These are phyloP conservation scores for Xyrichtys novacula DNA, from an alignment of 2,797 vertebrate genomes.

Conservation along the genomic window DNA sequence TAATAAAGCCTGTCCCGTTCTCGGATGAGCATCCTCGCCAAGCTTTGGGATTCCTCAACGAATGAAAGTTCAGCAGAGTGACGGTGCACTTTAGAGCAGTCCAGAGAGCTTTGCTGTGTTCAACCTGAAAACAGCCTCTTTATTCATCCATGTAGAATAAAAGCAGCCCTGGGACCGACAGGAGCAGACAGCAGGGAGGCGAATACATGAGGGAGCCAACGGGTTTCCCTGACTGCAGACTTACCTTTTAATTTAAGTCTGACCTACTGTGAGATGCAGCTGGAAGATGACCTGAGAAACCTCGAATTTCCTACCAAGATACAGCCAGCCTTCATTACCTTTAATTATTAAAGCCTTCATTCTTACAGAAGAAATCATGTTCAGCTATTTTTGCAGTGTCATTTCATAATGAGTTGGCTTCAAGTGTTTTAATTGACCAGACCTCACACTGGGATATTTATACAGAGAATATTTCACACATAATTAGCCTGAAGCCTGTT, in stretches of 20 bases:
- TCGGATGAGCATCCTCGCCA: slow-evolving; percentile 21
- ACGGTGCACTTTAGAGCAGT: slow-evolving; percentile 31
- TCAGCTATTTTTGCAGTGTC: slow-evolving; percentile 1
- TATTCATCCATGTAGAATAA: slow-evolving; percentile 76
- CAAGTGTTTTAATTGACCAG: slow-evolving; percentile 24
- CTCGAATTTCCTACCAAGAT: slow-evolving; percentile 30
- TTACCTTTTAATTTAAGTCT: slow-evolving; percentile 51
- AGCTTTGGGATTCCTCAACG: slow-evolving; percentile 27
- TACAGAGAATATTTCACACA: slow-evolving; percentile 29
- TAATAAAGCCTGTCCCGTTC: slow-evolving; percentile 23
- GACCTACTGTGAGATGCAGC: slow-evolving; percentile 29
- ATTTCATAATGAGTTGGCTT: slow-evolving; percentile 11
- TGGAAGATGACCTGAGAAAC: slow-evolving; percentile 31
- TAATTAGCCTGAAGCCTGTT: slow-evolving; percentile 41
- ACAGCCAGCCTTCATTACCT: not conserved
- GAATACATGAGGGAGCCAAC: slow-evolving; percentile 32
- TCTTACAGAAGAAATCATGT: no score
- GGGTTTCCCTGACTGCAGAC: slow-evolving; percentile 34
- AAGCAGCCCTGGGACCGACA: slow-evolving; percentile 65
- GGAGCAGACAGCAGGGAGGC: slow-evolving; percentile 41
- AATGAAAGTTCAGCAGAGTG: slow-evolving; percentile 42
- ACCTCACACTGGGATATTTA: slow-evolving; percentile 29
- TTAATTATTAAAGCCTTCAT: slow-evolving; percentile 22
- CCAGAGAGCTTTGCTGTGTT: slow-evolving; percentile 60
- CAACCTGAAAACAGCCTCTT: slow-evolving; percentile 54